Conservation (phyloP, 2,888 invertebrate genomes). For the Dermolepida albohirtum region DNA sequence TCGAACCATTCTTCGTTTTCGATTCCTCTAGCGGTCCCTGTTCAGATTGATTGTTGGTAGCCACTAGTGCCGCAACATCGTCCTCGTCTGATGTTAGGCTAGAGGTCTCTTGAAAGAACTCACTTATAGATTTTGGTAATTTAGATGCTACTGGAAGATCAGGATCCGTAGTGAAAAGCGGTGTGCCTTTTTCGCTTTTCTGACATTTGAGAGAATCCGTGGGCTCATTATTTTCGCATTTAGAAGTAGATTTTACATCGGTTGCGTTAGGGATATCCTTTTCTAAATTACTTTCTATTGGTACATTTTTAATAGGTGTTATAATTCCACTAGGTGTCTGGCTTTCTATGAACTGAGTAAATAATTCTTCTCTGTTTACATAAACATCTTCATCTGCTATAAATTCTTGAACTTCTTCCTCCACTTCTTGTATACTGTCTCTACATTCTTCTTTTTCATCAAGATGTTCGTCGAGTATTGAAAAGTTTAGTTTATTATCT, state of each 20-base stretch:
- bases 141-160: neutral
- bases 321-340: too few relatives aligned
- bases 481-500: too few relatives aligned
- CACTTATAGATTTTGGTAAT: conserved; percentile 29
- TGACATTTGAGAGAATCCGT: neutral
- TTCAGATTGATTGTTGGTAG: neutral
- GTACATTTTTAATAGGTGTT: neutral
- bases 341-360: too few relatives aligned
- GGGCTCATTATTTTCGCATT: neutral
- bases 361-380: too few relatives aligned
- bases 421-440: neutral
- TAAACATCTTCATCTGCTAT: too few relatives aligned
- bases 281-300: neutral
- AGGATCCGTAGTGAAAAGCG: conserved; percentile 5
- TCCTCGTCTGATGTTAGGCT: neutral
- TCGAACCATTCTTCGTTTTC: too few relatives aligned
- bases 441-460: neutral
- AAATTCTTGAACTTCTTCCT: neutral
- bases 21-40: too few relatives aligned
- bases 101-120: conserved; percentile 6
- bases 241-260: too few relatives aligned
- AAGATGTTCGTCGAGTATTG: too few relatives aligned
- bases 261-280: neutral
- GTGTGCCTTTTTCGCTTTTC: conserved; percentile 6
- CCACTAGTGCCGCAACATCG: neutral